phyloP scores from a whole-genome alignment of 2,113 vertebrate species.

The Hippocampus abdominalis region DNA sequence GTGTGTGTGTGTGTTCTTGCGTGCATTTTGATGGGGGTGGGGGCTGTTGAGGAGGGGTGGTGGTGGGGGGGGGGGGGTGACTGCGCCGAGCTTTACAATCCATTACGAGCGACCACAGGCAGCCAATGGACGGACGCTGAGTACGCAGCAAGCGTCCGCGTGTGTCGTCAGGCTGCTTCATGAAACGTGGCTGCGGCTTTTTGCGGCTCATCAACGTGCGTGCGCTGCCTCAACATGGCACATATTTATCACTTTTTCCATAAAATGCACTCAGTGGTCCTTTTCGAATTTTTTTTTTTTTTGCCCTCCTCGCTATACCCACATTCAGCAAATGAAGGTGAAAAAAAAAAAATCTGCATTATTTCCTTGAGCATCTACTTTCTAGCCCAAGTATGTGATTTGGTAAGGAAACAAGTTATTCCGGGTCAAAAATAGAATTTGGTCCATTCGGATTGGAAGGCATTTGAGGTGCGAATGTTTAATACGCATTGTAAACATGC shows the following conservation, averaged over 20 bases:
- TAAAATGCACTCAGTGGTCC: not conserved
- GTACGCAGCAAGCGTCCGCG: slow-evolving; percentile 18
- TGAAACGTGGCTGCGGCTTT: slow-evolving; percentile 10
- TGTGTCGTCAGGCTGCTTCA: slow-evolving; percentile 13
- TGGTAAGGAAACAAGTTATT: slow-evolving; percentile 2
- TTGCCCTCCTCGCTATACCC: not conserved
- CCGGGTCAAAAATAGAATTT: not conserved
- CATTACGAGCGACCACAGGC: slow-evolving; percentile 50
- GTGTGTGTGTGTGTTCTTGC: not conserved
- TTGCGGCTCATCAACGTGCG: slow-evolving; percentile 1
- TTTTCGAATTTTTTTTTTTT: slow-evolving; percentile 9
- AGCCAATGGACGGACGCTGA: slow-evolving; percentile 38
- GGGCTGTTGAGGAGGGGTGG: not conserved
- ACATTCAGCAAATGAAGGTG: slow-evolving; percentile 1
- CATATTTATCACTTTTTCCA: slow-evolving; percentile 11
- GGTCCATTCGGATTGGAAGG: not conserved
- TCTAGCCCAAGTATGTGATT: slow-evolving; percentile 12
- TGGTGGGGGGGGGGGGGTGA: slow-evolving; percentile 17
- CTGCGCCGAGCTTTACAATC: slow-evolving; percentile 54
- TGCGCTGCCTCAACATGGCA: not conserved
- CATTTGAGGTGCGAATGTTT: not conserved
- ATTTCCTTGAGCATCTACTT: slow-evolving; percentile 1
- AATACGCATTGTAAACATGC: not conserved
- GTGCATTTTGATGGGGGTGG: too few relatives aligned
- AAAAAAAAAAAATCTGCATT: slow-evolving; percentile 4